phyloP scores from a whole-genome alignment of 2,888 invertebrate genomes.

The Mycalesis mineus region DNA sequence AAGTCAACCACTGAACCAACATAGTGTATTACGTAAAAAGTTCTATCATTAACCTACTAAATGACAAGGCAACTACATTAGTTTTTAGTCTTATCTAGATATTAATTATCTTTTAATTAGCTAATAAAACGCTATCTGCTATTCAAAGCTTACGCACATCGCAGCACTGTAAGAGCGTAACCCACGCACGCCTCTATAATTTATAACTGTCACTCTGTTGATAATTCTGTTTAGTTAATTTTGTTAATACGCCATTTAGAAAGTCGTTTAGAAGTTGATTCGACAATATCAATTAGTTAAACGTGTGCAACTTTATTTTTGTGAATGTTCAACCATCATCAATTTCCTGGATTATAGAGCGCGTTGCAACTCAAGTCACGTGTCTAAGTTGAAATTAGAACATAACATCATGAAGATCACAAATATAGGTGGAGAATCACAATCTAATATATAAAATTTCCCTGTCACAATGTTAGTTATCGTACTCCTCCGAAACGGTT shows the following conservation, averaged over 20 bases:
- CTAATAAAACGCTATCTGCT: not conserved
- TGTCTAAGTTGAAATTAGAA: too few species aligned
- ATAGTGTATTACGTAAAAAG: not conserved
- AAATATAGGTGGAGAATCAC: too few species aligned
- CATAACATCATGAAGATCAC: too few species aligned
- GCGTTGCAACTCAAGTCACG: too few species aligned
- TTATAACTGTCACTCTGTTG: slow-evolving; percentile 18
- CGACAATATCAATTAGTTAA: slow-evolving; percentile 8
- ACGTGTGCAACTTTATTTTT: not conserved
- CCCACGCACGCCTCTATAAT: slow-evolving; percentile 8
- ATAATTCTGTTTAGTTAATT: slow-evolving; percentile 20
- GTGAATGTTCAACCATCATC: too few species aligned
- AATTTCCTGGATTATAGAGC: too few species aligned
- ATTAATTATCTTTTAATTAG: not conserved
- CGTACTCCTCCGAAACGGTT: too few species aligned
- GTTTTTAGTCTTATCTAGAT: not conserved
- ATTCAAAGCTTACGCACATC: not conserved
- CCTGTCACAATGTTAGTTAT: too few species aligned
- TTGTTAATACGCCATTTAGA: slow-evolving; percentile 22
- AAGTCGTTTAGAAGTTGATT: slow-evolving; percentile 22
- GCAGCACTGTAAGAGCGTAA: not conserved
- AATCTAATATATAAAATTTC: too few species aligned
- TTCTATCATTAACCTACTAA: not conserved
- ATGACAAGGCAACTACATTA: not conserved
- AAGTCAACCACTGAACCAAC: not conserved